Base-by-base conservation (phyloP, 1,140 invertebrate genomes). In the Leptinotarsa defecta region DNA sequence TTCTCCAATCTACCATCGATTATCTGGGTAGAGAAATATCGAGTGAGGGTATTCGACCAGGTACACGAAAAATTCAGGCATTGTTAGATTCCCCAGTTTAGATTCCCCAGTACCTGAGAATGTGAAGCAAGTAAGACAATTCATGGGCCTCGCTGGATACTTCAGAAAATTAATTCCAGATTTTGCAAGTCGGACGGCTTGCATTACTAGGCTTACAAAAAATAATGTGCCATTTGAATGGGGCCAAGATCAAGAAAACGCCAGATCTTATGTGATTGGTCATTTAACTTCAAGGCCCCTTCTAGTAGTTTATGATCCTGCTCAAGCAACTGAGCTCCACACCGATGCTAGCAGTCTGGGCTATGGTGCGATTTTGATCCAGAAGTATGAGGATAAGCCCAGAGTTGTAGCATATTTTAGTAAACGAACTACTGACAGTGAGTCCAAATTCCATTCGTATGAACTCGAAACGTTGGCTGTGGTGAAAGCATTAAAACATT, bases 401-500 rank as follows among this genome's bases (percentile, higher is more conserved):
- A n/a, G n/a, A n/a, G n/a, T n/a, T n/a, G n/a, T n/a, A n/a, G n/a
- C n/a, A n/a, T n/a, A n/a, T n/a, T n/a, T n/a, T n/a, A n/a, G n/a
- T n/a, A n/a, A n/a, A n/a, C n/a, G n/a, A n/a, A n/a, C n/a, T n/a
- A n/a, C n/a, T 22, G 24, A 24, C 24, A 24, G 24, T 24, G 24
- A 24, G 24, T 24, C 24, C 24, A 24, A 24, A 24, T 24, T 24
- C 24, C 24, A 24, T 24, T 77, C 75, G 6, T 76, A 76, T 24
- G 75, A 78, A 48, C 52, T 77, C 19, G 77, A 78, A 68, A 71
- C 75, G 4, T 48, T 78, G 70, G 84, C 80, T 6, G 85, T 78
- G 61, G 81, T 81, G 76, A 77, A 11, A 75, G 82, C 82, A 0
- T 52, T 86, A 1, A 82, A 84, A 73, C 72, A 77, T 22, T 86